phyloP scores from a whole-genome alignment of 1,140 invertebrate genomes.

The Bacillus rossius region DNA sequence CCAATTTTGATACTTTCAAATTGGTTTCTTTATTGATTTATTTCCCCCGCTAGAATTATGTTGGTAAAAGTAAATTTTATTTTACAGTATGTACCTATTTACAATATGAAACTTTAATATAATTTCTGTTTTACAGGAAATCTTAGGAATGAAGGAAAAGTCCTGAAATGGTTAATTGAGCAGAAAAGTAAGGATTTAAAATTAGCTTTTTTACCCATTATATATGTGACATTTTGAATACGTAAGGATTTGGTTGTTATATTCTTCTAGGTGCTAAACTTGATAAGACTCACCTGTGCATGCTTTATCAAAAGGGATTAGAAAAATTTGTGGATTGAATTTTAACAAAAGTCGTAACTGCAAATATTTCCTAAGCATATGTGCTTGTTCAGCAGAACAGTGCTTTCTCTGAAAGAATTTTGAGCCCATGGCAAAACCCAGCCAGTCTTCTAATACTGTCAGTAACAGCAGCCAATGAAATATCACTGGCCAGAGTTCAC shows the following conservation, averaged over 20 bases:
- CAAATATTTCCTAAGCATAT: no score
- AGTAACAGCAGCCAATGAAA: no score
- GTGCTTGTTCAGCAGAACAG: no score
- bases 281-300: neutral
- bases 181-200: slow-evolving; percentile 83
- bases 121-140: slow-evolving; percentile 65
- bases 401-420: no score
- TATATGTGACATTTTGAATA: neutral
- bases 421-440: no score
- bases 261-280: neutral
- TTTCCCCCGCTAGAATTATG: no score
- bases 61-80: no score
- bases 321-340: neutral
- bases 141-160: slow-evolving; percentile 91
- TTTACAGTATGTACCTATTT: no score
- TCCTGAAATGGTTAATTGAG: slow-evolving; percentile 91
- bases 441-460: no score
- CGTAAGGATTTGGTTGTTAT: neutral
- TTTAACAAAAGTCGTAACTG: neutral
- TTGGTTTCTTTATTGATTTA: no score
- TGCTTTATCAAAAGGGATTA: neutral
- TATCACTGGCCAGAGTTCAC: no score
- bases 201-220: neutral
- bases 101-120: neutral
- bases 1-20: no score